Evolutionary conservation across 1,140 invertebrate genomes (phyloP), one percentile per base, ranked within the genome.

Genomic region (Eriocheir sinensis): DNA sequence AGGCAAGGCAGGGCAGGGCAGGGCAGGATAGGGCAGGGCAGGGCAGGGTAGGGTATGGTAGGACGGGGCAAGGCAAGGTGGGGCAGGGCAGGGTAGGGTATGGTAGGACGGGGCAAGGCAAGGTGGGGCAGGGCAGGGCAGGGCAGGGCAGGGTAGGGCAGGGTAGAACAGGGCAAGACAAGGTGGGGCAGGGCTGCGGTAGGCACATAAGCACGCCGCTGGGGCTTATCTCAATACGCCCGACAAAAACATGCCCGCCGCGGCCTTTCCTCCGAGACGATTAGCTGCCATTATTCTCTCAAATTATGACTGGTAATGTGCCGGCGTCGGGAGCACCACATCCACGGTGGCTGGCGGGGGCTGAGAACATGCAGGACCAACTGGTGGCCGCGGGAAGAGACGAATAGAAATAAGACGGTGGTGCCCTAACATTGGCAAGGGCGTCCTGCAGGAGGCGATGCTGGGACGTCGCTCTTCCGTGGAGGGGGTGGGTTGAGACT

Each of bases 201-300:
- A 93, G 79, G 36, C 85, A 34, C 32, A 88, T 44, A 17, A 72
- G 44, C 44, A 93, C 88, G 88, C 93, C 21, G 38, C 36, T 44
- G 44, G 15, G 79, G 88, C 60, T 85, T 89, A 83, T 94, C 93
- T 90, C 89, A 94, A 91, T 91, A 94, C 91, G 81, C 80, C 12
- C 72, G 9, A 38, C 72, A 81, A 90, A 79, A 94, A 85, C 41
- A 34, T 94, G 89, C 85, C 15, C 41, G 21, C 30, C 53, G n/a
- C n/a, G 86, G 15, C 60, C 27, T 2, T n/a, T 89, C 85, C 30
- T 32, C 6, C 34, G 60, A 86, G 92, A 41, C 72, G 41, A 21
- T 79, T 53, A 32, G 34, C 89, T 60, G 36, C 79, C 79, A 80
- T 60, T n/a, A 36, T 2, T 53, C 38, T 36, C 89, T 15, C 38